phyloP scores from a whole-genome alignment of 64 coral and sea anemone species.

The Cladopsammia gracilis region DNA sequence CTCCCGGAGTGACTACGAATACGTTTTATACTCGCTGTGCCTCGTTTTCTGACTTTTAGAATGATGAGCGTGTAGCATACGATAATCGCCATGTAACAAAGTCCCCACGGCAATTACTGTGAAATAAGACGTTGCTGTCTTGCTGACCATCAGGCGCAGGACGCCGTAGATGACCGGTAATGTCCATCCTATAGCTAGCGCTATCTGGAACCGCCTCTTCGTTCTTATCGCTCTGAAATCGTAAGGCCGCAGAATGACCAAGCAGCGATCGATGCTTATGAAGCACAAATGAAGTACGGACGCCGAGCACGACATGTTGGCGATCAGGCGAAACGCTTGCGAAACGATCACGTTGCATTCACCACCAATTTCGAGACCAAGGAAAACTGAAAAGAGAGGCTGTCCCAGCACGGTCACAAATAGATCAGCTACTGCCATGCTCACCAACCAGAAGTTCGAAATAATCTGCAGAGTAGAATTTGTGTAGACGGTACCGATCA shows the following conservation, averaged over 20 bases:
- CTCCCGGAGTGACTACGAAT: not conserved
- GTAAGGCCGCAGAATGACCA: constrained; percentile 74
- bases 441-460: not conserved
- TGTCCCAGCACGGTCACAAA: constrained; percentile 16
- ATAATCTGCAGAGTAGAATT: not conserved
- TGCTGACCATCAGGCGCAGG: constrained; percentile 68
- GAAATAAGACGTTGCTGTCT: constrained; percentile 76
- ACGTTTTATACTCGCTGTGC: not conserved
- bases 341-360: constrained; percentile 44
- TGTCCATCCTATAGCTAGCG: constrained; percentile 50
- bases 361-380: constrained; percentile 31
- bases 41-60: constrained; percentile 64
- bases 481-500: not conserved
- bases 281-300: constrained; percentile 82
- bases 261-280: constrained; percentile 73
- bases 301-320: constrained; percentile 78
- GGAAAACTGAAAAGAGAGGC: constrained; percentile 69
- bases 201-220: constrained; percentile 51
- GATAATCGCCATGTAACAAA: constrained; percentile 78
- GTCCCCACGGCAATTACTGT: constrained; percentile 71
- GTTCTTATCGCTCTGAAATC: constrained; percentile 25
- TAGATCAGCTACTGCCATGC: not conserved
- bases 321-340: constrained; percentile 70
- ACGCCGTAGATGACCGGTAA: constrained; percentile 69
- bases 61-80: constrained; percentile 79